Base-by-base conservation (phyloP, 2,888 invertebrate species). In the Sminthurinus aureus region DNA sequence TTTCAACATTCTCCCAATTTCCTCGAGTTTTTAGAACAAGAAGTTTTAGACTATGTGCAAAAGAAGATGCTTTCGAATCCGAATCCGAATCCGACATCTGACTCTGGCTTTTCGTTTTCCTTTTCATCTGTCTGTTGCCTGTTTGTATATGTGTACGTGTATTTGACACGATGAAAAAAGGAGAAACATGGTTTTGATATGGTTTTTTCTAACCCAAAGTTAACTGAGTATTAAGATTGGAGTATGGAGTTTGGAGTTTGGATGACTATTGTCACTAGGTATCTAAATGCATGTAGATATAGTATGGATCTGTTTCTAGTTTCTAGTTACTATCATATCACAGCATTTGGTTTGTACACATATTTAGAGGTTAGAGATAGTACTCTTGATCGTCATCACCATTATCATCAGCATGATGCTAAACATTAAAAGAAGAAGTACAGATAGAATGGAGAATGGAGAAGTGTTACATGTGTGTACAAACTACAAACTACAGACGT, bases 401-500 rank as follows among this genome's bases (percentile, higher is more conserved):
- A 38, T 4, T 38, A 38, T 38, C 38, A 38, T 50, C 15, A n/a
- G 51, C 12, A 51, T n/a, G 12, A 74, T n/a, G 22, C 0, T 20
- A 24, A 58, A 58, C 20, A 75, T 50, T 50, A 20, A 75, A 64
- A 18, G n/a, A n/a, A 75, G 4, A n/a, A 71, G 50, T 51, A 75
- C 3, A 50, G 15, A 50, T 75, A 50, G 50, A 20, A 13, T 74
- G 6, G 74, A 26, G 26, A 22, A 38, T 75, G 50, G 84, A 85
- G 84, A 85, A 85, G 81, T 84, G 86, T 86, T 82, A 85, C 85
- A 86, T 84, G 85, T 85, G 86, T 86, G 69, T 66, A n/a, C n/a
- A n/a, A n/a, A n/a, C n/a, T n/a, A n/a, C n/a, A n/a, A n/a, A n/a
- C n/a, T n/a, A n/a, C n/a, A n/a, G n/a, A n/a, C n/a, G n/a, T n/a